Percentiles rank a stretch among this genome's conserved stretches.
Evolutionary conservation across 2,888 invertebrate species (phyloP).

Genomic region (Acheta domesticus): DNA sequence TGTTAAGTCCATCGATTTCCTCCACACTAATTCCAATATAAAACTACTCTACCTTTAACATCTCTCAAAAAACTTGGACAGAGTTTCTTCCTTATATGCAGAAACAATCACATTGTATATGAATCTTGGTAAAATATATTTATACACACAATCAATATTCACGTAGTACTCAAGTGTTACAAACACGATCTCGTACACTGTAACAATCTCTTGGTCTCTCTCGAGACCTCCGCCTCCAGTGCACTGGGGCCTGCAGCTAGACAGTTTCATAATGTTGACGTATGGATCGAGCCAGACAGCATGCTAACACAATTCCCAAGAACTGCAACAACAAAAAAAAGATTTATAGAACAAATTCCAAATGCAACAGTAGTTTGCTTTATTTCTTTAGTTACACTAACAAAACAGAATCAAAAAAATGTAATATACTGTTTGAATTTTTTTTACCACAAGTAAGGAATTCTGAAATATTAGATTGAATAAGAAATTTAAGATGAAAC

Average conservation of each 20-base stretch:
- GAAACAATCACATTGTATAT: conserved; percentile 7
- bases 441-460: no score
- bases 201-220: background rate
- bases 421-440: no score
- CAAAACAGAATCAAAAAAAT: no score
- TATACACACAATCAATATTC: conserved; percentile 18
- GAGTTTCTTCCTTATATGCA: background rate
- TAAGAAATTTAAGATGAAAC: no score
- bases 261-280: conserved; percentile 46
- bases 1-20: background rate
- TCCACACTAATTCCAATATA: background rate
- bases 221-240: conserved; percentile 11
- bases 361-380: no score
- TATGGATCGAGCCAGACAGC: conserved; percentile 82
- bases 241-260: conserved; percentile 1
- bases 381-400: no score
- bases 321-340: conserved; percentile 55
- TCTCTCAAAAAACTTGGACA: conserved; percentile 2
- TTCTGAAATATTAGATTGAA: no score
- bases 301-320: conserved; percentile 83
- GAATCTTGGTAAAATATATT: conserved; percentile 1
- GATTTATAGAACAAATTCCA: no score
- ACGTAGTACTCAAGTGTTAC: background rate
- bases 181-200: background rate
- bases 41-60: conserved; percentile 6